Evolutionary conservation across 2,797 vertebrate genomes (phyloP).

Genomic region (Pantherophis vulpinus): DNA sequence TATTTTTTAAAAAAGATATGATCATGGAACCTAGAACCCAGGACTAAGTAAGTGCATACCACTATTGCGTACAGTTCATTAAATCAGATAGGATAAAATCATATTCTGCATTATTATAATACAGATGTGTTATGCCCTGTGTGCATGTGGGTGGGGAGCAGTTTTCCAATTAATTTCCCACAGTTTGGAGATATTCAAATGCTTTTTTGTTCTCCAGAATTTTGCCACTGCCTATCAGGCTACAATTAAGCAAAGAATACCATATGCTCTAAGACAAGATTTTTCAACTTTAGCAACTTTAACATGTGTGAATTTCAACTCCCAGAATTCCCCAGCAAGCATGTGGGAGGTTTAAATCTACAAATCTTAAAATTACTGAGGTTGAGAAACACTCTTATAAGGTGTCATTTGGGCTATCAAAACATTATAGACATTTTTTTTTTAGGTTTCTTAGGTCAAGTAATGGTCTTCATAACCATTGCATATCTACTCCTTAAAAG

Average conservation of each 20-base stretch:
- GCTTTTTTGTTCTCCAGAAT: background rate
- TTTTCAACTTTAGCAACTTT: background rate
- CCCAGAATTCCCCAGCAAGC: background rate
- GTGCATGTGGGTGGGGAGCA: background rate
- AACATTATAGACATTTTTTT: background rate
- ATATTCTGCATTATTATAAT: background rate
- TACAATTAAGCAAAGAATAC: background rate
- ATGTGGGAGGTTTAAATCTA: background rate
- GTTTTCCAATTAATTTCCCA: background rate
- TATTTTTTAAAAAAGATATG: too few species aligned
- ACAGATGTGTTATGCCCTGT: rapidly evolving
- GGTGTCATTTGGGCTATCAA: background rate
- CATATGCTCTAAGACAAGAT: background rate
- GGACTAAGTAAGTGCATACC: background rate
- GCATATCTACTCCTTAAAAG: background rate
- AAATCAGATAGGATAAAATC: background rate
- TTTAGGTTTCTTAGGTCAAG: background rate
- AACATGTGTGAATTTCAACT: background rate
- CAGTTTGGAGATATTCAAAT: background rate
- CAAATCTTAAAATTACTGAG: background rate
- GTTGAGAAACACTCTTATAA: background rate
- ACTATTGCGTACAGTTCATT: background rate
- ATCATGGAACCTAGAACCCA: background rate
- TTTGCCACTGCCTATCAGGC: background rate
- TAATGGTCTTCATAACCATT: background rate